Conservation (phyloP, 2,888 invertebrate genomes). For the Euplagia quadripunctaria region DNA sequence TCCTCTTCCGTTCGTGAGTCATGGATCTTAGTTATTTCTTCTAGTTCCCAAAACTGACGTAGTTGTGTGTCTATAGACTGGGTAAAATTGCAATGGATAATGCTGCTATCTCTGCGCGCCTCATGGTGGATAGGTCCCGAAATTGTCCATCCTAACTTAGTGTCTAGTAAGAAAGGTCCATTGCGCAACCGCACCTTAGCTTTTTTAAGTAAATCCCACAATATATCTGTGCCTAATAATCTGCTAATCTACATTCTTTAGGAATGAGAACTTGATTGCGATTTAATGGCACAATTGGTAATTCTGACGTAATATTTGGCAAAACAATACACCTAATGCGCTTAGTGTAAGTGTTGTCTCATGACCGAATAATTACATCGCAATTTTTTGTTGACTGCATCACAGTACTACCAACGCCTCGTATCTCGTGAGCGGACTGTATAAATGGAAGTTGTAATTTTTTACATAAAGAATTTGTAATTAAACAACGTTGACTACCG, state of each 20-base stretch:
- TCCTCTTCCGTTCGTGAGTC: too few species aligned
- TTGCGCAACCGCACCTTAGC: conserved; percentile 5
- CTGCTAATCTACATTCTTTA: too few species aligned
- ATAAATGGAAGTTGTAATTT: too few species aligned
- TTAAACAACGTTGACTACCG: too few species aligned
- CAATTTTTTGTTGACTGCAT: not conserved
- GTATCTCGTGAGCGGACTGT: not conserved
- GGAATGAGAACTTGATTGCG: too few species aligned
- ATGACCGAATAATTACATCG: not conserved
- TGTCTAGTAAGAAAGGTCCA: conserved; percentile 10
- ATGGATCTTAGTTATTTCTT: too few species aligned
- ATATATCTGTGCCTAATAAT: not conserved
- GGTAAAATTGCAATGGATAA: not conserved
- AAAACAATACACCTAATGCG: not conserved
- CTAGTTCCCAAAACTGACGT: too few species aligned
- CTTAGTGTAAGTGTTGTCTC: not conserved
- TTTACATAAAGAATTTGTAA: too few species aligned
- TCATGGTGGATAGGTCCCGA: conserved; percentile 11
- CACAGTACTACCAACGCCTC: not conserved
- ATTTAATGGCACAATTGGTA: not conserved
- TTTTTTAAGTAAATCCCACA: conserved; percentile 9
- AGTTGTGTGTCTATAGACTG: not conserved
- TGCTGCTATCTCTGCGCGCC: not conserved
- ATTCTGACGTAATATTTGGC: not conserved
- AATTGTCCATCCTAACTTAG: conserved; percentile 12